phyloP scores from a whole-genome alignment of 2,797 vertebrate species.

The Platyrinchus mystaceus region DNA sequence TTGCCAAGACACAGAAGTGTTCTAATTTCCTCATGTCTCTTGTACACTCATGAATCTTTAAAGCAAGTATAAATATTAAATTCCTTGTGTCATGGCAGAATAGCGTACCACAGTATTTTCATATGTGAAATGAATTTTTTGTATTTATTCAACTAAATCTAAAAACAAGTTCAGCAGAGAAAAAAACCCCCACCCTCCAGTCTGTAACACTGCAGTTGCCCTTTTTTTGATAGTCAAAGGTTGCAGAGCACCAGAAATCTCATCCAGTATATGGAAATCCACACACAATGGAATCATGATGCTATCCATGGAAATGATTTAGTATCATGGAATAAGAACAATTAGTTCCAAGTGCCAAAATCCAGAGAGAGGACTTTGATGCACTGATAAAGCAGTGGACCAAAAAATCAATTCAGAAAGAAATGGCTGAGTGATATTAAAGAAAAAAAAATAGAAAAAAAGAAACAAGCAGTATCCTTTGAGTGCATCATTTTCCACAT shows the following conservation, averaged over 20 bases:
- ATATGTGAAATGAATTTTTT: not conserved
- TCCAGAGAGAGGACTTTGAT: not conserved
- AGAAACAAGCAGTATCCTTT: not conserved
- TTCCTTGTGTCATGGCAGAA: not conserved
- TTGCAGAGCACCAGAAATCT: not conserved
- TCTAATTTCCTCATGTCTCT: not conserved
- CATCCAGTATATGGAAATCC: not conserved
- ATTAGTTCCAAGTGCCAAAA: not conserved
- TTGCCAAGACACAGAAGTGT: conserved; percentile 35
- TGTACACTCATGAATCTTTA: not conserved
- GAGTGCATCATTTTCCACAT: conserved; percentile 4
- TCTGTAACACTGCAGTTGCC: not conserved
- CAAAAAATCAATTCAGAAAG: conserved; percentile 34
- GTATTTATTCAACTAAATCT: not conserved
- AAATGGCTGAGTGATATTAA: not conserved
- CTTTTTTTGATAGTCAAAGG: not conserved
- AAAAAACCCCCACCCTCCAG: rapidly evolving
- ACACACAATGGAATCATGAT: not conserved
- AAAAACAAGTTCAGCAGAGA: not conserved
- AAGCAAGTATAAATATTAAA: not conserved
- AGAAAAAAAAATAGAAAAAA: not conserved
- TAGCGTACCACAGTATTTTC: rapidly evolving
- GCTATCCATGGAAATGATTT: not conserved
- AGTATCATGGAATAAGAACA: not conserved
- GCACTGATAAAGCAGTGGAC: not conserved